Conservation (phyloP, 2,888 invertebrate species). For the Silvanus unidentatus region DNA sequence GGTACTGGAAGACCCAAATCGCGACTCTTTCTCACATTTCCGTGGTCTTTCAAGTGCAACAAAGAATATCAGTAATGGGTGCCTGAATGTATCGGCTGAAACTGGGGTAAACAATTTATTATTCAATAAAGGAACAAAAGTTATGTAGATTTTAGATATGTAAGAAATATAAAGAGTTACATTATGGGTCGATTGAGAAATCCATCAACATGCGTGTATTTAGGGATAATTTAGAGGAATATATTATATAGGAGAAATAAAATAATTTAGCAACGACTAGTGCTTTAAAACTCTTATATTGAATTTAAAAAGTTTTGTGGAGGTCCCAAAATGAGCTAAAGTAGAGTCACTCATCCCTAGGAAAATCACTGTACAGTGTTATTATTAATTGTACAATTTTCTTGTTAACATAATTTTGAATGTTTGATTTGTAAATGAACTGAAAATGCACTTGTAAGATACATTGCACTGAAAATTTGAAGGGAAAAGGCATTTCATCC, state of each 20-base stretch:
- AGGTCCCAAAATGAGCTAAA: too few relatives aligned
- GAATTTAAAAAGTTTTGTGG: neutral
- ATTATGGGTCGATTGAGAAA: too few relatives aligned
- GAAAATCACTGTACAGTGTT: slow-evolving; percentile 26
- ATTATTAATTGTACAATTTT: slow-evolving; percentile 20
- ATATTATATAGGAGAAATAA: neutral
- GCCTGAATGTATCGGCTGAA: slow-evolving; percentile 10
- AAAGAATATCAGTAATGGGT: slow-evolving; percentile 8
- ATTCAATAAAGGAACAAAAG: too few relatives aligned
- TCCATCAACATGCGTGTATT: too few relatives aligned
- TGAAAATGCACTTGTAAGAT: slow-evolving; percentile 6
- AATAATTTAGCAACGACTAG: slow-evolving; percentile 14
- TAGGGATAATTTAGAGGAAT: too few relatives aligned
- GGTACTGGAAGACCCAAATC: neutral
- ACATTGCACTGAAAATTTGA: neutral
- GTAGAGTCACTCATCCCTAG: slow-evolving; percentile 1
- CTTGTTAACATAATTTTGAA: neutral
- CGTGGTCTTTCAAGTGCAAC: neutral
- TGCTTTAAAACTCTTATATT: slow-evolving; percentile 12
- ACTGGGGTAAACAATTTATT: too few relatives aligned
- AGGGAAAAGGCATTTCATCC: neutral
- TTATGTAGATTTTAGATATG: slow-evolving; percentile 15
- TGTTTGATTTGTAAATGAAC: neutral
- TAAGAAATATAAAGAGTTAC: too few relatives aligned
- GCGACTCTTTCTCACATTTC: neutral